Conservation (phyloP, 2,113 vertebrate genomes). For the Pseudolaguvia tuberculata region DNA sequence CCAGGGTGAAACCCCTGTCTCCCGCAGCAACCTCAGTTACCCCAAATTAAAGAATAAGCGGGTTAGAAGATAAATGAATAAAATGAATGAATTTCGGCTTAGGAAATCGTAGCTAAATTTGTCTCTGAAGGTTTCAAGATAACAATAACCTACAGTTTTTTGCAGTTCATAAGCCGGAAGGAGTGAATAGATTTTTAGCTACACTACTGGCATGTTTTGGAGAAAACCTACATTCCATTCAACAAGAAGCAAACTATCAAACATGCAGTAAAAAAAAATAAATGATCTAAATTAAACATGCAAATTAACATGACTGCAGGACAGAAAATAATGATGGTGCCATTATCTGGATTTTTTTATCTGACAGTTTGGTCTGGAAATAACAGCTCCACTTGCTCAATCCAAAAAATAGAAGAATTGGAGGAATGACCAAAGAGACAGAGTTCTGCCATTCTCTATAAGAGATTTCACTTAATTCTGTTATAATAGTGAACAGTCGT, state of each 20-base stretch:
- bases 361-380: not conserved
- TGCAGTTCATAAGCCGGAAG: not conserved
- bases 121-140: not conserved
- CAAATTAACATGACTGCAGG: not conserved
- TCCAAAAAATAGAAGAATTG: not conserved
- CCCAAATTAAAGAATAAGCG: too few species aligned
- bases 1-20: too few species aligned
- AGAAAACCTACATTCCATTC: not conserved
- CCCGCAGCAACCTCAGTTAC: too few species aligned
- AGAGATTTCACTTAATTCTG: not conserved
- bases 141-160: too few species aligned
- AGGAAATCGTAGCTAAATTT: not conserved
- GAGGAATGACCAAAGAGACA: too few species aligned
- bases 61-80: too few species aligned
- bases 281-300: not conserved
- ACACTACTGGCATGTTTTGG: not conserved
- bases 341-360: not conserved
- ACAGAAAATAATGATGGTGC: not conserved
- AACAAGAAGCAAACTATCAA: not conserved
- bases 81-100: too few species aligned
- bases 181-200: not conserved
- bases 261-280: not conserved
- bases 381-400: not conserved
- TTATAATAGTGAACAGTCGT: not conserved
- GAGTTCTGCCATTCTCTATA: not conserved